These are phyloP conservation scores for Drosophila merina DNA, from an alignment of 2,888 invertebrate species.

Conservation along the genomic window DNA sequence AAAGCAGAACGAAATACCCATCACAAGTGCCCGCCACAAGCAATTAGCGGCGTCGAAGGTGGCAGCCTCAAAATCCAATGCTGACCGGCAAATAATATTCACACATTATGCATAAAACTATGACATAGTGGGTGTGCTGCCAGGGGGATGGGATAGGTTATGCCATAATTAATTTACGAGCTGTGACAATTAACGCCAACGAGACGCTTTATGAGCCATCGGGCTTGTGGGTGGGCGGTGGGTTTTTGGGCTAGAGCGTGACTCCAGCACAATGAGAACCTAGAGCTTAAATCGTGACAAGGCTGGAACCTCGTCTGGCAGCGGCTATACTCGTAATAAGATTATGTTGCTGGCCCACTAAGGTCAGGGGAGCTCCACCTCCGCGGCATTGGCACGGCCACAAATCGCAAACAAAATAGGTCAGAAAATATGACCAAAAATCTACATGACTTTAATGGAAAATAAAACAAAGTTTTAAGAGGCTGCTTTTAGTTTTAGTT, in stretches of 20 bases:
- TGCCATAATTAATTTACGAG: conserved; percentile 80
- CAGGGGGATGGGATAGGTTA: conserved; percentile 48
- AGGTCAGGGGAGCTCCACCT: conserved; percentile 35
- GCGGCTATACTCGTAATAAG: conserved; percentile 40
- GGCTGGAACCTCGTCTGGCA: conserved; percentile 47
- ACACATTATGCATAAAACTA: conserved; percentile 14
- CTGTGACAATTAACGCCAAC: conserved; percentile 73
- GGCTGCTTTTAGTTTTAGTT: neutral
- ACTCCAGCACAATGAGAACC: conserved; percentile 41
- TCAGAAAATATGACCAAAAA: conserved; percentile 1
- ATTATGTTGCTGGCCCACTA: conserved; percentile 21
- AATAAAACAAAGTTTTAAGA: neutral
- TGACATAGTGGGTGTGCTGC: conserved; percentile 4
- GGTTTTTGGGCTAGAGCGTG: conserved; percentile 55
- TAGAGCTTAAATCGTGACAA: conserved; percentile 52
- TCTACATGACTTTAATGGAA: neutral
- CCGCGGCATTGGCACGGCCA: conserved; percentile 7
- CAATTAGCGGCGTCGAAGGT: conserved; percentile 75
- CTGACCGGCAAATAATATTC: conserved; percentile 10
- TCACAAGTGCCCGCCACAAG: conserved; percentile 61
- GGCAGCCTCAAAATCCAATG: conserved; percentile 47
- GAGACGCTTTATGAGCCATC: conserved; percentile 55
- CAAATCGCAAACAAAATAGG: conserved; percentile 15
- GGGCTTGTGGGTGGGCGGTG: conserved; percentile 30
- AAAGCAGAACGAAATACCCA: conserved; percentile 37